Conservation (phyloP, 2,888 invertebrate species). For the Microctonus aethiopoides region DNA sequence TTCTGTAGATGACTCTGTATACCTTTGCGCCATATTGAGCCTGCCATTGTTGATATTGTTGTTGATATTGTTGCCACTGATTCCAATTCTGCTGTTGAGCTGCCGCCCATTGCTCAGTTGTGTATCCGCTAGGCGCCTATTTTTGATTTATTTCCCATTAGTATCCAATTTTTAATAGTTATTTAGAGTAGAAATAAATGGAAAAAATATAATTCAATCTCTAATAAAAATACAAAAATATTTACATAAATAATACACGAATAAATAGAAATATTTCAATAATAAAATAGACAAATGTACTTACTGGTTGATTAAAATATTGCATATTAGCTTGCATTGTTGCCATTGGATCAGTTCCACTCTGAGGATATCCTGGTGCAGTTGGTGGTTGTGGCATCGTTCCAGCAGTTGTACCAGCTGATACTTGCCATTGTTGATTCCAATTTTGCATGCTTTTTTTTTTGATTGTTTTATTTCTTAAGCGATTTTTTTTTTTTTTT, state of each 20-base stretch:
- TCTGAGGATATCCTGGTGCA: conserved; percentile 59
- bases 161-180: neutral
- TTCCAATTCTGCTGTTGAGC: conserved; percentile 80
- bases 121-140: conserved; percentile 68
- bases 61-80: conserved; percentile 83
- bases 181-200: conserved; percentile 1
- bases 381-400: conserved; percentile 59
- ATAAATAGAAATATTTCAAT: neutral
- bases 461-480: conserved; percentile 27
- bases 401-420: conserved; percentile 55
- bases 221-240: neutral
- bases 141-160: conserved; percentile 19
- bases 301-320: conserved; percentile 66
- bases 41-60: conserved; percentile 82
- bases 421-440: conserved; percentile 64
- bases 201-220: neutral
- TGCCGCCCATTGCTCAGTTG: conserved; percentile 76
- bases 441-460: conserved; percentile 62
- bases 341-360: conserved; percentile 63
- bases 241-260: neutral
- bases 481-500: conserved; percentile 22
- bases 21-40: conserved; percentile 81
- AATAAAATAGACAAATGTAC: conserved; percentile 43
- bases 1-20: conserved; percentile 38
- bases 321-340: conserved; percentile 66